Evolutionary conservation across 23 tunicate genomes (phyloP), one percentile per base, ranked within the genome.

Genomic region (Ciona savignyi): DNA sequence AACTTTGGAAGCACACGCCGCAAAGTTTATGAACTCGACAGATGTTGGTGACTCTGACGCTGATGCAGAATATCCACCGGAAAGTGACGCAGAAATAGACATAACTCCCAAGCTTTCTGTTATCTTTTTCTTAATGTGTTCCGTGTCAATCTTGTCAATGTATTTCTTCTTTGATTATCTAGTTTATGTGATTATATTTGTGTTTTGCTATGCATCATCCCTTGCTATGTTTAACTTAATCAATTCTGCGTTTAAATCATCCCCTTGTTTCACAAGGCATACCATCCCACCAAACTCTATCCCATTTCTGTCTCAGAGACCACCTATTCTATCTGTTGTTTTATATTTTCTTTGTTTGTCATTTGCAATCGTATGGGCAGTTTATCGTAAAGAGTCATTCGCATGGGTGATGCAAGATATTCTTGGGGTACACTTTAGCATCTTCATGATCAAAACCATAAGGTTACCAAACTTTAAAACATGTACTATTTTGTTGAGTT

Each of bases 321-420:
- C 86, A 20, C 72, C 92, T 0, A 64, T 80, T 51, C 71, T 75
- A 25, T 66, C 75, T 19, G 33, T 91, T 23, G 4, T 75, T 32
- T 71, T 85, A 23, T 84, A 85, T 71, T 11, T 76, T 20, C 42
- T 25, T 19, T 85, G 83, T 56, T 76, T 67, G 1, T 65, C 62
- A 1, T 25, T 91, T 66, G 34, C 81, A 0, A 32, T 93, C 0
- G 35, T 67, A 27, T 93, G 98, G 98, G 85, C 69, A 26, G 74
- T 86, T 0, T 31, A 62, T 48, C 65, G 98, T 3, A 77, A 93
- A 28, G 64, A 34, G 1, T 25, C 81, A 0, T 93, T 51, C 56
- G 85, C 93, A n/a, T 93, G 98, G 98, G 48, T 93, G 9, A 23
- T 93, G 48, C 93, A 85, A 34, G 98, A 93, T 62, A 72, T 93